These are phyloP conservation scores for Neoaliturus tenellus DNA, from an alignment of 2,888 invertebrate species.

Conservation along the genomic window DNA sequence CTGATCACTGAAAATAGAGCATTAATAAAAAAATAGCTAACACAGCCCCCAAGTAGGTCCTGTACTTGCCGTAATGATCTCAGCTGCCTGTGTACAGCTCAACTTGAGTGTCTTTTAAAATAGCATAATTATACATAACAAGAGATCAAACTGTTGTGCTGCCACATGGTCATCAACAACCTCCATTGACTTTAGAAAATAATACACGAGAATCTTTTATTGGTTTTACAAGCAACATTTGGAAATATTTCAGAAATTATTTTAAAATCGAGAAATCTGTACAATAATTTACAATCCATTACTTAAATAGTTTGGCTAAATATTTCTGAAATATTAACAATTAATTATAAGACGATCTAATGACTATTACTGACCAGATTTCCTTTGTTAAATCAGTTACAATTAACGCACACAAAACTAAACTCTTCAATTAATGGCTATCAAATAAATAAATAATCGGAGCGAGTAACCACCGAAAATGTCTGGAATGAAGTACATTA, in stretches of 20 bases:
- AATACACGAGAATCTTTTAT: no score
- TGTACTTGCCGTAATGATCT: neutral
- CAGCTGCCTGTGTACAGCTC: conserved; percentile 31
- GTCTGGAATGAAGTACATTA: conserved; percentile 52
- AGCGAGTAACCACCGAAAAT: conserved; percentile 31
- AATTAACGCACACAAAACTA: conserved; percentile 41
- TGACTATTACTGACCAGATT: conserved; percentile 51
- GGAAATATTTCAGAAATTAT: conserved; percentile 46
- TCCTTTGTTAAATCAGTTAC: conserved; percentile 13
- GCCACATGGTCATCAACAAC: no score
- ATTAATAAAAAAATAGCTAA: conserved; percentile 53
- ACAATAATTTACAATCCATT: conserved; percentile 50
- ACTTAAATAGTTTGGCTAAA: conserved; percentile 33
- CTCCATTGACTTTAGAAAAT: conserved; percentile 2
- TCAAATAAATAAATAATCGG: conserved; percentile 22
- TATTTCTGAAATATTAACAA: conserved; percentile 51
- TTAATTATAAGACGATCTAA: conserved; percentile 45
- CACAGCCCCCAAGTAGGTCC: conserved; percentile 50
- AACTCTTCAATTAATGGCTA: neutral
- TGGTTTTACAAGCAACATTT: conserved; percentile 21
- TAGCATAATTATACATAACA: conserved; percentile 50
- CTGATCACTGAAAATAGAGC: conserved; percentile 51
- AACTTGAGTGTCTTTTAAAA: conserved; percentile 47
- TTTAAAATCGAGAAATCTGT: conserved; percentile 28
- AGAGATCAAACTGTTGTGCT: conserved; percentile 46